Conservation (phyloP, 2,113 vertebrate species). For the Murina feae region DNA sequence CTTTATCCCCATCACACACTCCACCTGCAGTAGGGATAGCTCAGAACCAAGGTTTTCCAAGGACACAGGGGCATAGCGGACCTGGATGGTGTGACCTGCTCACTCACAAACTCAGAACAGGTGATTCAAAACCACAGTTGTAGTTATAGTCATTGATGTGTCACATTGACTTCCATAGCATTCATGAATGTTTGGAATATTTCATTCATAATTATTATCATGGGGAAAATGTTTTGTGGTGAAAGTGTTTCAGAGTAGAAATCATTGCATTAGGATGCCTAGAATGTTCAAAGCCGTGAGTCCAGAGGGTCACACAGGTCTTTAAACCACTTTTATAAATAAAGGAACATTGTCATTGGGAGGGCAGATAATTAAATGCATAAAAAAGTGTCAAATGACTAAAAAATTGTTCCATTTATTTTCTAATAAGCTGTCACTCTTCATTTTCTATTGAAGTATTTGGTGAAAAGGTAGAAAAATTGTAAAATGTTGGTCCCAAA, state of each 20-base stretch:
- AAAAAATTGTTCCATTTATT: constrained; percentile 9
- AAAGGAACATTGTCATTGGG: background rate
- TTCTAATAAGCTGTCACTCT: constrained; percentile 21
- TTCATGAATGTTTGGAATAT: background rate
- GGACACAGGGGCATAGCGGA: accelerated
- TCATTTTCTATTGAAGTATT: constrained; percentile 37
- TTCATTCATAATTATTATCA: background rate
- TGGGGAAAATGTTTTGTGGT: background rate
- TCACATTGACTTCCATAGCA: background rate
- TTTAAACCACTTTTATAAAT: background rate
- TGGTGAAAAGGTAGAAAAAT: constrained; percentile 34
- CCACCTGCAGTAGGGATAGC: accelerated
- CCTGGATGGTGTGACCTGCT: accelerated
- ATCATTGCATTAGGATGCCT: background rate
- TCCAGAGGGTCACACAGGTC: constrained; percentile 15
- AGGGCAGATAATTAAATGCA: constrained; percentile 21
- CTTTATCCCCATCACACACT: too few relatives aligned
- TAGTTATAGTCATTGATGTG: background rate
- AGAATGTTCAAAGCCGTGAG: background rate
- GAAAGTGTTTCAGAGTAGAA: background rate
- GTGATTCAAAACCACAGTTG: background rate
- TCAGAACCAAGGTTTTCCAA: background rate
- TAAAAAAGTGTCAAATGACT: background rate
- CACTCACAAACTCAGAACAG: background rate
- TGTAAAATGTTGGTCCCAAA: constrained; percentile 19